These are phyloP conservation scores for Zaprionus davidi DNA, from an alignment of 1,140 invertebrate genomes.

Conservation along the genomic window DNA sequence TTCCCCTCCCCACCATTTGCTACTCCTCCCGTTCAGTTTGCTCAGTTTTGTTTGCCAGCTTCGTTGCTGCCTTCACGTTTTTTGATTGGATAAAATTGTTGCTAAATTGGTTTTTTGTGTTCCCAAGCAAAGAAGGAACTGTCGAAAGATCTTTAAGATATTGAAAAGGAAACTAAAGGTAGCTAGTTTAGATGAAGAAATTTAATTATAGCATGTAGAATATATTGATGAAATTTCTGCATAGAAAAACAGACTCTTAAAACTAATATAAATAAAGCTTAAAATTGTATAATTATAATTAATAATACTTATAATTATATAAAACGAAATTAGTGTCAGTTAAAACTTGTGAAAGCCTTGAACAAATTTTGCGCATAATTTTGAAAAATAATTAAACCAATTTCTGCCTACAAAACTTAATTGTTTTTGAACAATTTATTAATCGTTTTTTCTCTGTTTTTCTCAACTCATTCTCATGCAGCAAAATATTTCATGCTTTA, in stretches of 20 bases:
- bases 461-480: background rate
- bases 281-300: too few relatives aligned
- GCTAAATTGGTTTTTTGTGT: constrained; percentile 77
- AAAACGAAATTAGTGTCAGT: background rate
- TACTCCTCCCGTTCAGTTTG: constrained; percentile 14
- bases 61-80: constrained; percentile 37
- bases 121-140: constrained; percentile 14
- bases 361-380: background rate
- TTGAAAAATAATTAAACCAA: background rate
- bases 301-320: background rate
- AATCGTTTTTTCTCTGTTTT: background rate
- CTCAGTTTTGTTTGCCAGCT: constrained; percentile 17
- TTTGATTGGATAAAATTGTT: constrained; percentile 72
- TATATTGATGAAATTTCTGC: background rate
- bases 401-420: background rate
- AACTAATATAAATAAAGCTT: too few relatives aligned
- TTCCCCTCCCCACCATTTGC: background rate
- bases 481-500: constrained; percentile 4
- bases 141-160: background rate
- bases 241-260: background rate
- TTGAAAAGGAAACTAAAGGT: background rate
- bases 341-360: background rate
- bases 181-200: background rate
- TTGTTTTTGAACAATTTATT: constrained; percentile 5
- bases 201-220: background rate